Conservation (phyloP, 1,140 invertebrate genomes). For the Luehdorfia chinensis region DNA sequence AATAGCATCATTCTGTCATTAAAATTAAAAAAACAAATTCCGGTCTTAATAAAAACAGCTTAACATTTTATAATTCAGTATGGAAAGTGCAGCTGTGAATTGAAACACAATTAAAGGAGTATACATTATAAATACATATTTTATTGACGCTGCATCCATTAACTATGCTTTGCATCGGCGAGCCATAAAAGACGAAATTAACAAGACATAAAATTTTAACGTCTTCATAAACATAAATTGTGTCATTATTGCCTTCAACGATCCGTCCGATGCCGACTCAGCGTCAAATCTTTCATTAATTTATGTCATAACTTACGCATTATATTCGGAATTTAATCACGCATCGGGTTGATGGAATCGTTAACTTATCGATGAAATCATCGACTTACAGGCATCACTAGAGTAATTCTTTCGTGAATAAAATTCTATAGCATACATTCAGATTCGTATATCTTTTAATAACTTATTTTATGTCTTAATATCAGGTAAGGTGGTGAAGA, state of each 20-base stretch:
- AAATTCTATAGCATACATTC: background rate
- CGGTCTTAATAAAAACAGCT: too few relatives aligned
- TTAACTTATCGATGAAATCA: constrained; percentile 10
- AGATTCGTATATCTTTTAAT: background rate
- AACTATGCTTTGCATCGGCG: constrained; percentile 1
- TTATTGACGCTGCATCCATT: background rate
- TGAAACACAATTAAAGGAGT: background rate
- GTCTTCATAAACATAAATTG: constrained; percentile 15
- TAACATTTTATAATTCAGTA: too few relatives aligned
- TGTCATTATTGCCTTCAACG: constrained; percentile 12
- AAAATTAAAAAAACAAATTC: too few relatives aligned
- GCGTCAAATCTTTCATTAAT: constrained; percentile 15
- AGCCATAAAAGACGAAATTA: constrained; percentile 14
- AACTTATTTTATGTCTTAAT: constrained; percentile 5
- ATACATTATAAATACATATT: background rate
- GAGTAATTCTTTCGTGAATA: background rate
- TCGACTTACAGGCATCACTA: constrained; percentile 9
- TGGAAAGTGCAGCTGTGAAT: constrained; percentile 4
- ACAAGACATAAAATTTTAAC: constrained; percentile 17
- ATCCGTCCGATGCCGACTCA: background rate
- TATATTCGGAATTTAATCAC: constrained; percentile 14
- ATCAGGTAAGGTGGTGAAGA: background rate
- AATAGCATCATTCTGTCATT: too few relatives aligned
- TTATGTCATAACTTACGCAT: constrained; percentile 16
- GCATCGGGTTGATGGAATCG: constrained; percentile 8